Percentiles rank a stretch among this genome's conserved stretches.
Evolutionary conservation across 2,888 invertebrate genomes (phyloP).

Genomic region (Hesperia comma): DNA sequence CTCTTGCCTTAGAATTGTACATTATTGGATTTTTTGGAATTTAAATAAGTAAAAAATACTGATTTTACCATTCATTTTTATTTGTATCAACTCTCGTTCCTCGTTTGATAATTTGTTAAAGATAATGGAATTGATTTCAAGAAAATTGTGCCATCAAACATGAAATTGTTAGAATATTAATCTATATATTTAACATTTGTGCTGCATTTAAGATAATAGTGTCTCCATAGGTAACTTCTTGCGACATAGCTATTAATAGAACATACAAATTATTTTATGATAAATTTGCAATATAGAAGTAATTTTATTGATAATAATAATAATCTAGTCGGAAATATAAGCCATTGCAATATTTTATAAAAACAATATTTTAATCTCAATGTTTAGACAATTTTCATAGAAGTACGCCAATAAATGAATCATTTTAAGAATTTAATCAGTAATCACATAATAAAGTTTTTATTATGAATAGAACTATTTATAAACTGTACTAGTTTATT

Average conservation of each 20-base stretch:
- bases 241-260: conserved; percentile 9
- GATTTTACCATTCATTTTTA: not conserved
- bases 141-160: conserved; percentile 23
- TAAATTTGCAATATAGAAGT: conserved; percentile 65
- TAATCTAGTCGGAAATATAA: conserved; percentile 81
- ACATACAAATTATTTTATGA: conserved; percentile 29
- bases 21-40: conserved; percentile 10
- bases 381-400: conserved; percentile 48
- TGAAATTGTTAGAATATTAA: not conserved
- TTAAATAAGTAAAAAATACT: too few species aligned
- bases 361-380: conserved; percentile 44
- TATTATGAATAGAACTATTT: conserved; percentile 45
- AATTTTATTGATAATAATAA: conserved; percentile 77
- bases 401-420: conserved; percentile 40
- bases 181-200: conserved; percentile 4
- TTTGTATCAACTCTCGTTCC: not conserved
- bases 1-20: conserved; percentile 42
- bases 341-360: conserved; percentile 81
- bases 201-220: conserved; percentile 17
- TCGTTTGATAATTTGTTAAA: not conserved
- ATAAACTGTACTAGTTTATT: conserved; percentile 49
- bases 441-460: conserved; percentile 36
- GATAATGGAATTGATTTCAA: conserved; percentile 1
- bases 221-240: conserved; percentile 3
- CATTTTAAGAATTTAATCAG: conserved; percentile 40